Evolutionary conservation across 2,113 vertebrate species (phyloP).

Genomic region (Otolemur garnettii): DNA sequence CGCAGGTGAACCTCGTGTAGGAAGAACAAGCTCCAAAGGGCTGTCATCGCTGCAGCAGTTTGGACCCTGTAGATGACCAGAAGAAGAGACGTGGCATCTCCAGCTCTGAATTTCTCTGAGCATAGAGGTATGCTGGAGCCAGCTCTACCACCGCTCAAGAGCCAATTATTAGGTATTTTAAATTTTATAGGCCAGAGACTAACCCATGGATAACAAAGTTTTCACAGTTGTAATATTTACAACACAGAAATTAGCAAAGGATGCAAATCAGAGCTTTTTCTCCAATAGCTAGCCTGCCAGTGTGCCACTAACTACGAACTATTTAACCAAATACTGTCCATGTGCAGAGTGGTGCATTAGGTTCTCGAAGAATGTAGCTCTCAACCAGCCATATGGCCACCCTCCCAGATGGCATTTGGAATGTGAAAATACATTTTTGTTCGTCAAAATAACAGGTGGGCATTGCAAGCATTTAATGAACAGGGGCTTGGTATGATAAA

Average conservation of each 20-base stretch:
- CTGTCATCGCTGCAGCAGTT: not conserved
- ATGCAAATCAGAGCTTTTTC: not conserved
- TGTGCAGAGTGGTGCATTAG: no score
- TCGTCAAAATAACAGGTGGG: constrained; percentile 18
- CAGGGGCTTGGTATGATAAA: not conserved
- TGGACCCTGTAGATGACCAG: not conserved
- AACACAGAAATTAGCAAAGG: not conserved
- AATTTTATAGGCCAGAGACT: not conserved
- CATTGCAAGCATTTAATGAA: not conserved
- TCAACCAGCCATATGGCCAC: not conserved
- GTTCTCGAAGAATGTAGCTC: not conserved
- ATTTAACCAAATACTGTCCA: not conserved
- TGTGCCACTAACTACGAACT: not conserved
- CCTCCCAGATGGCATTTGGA: not conserved
- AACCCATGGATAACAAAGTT: not conserved
- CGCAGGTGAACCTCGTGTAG: not conserved
- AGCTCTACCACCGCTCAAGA: not conserved
- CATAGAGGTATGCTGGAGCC: accelerated
- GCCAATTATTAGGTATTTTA: not conserved
- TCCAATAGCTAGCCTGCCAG: not conserved
- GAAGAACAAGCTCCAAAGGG: not conserved
- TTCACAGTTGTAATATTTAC: not conserved
- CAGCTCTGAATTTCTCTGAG: not conserved
- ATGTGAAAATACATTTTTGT: not conserved
- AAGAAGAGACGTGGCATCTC: not conserved